phyloP scores from a whole-genome alignment of 2,113 vertebrate species.

The Cyanocitta stelleri region DNA sequence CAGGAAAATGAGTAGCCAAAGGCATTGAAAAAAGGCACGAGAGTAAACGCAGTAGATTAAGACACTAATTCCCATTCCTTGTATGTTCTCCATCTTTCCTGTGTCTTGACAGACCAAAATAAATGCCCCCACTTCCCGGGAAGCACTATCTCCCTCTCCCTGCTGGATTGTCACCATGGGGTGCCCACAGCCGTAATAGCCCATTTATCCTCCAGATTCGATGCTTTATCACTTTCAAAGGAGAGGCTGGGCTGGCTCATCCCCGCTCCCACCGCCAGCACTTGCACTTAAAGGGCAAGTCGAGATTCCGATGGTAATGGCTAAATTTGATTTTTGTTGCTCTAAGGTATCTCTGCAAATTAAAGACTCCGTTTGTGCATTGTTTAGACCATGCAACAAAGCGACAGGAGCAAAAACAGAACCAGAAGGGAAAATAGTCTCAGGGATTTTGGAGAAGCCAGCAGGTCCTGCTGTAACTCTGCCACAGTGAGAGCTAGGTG shows the following conservation, averaged over 20 bases:
- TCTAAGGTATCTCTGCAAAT: not conserved
- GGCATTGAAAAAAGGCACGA: not conserved
- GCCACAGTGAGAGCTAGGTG: not conserved
- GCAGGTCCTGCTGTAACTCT: not conserved
- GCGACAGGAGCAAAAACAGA: not conserved
- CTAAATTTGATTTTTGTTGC: not conserved
- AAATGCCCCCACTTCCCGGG: not conserved
- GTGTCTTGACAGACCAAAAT: constrained; percentile 1
- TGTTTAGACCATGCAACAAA: not conserved
- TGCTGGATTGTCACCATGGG: not conserved
- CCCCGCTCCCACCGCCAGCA: not conserved
- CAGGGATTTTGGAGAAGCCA: not conserved
- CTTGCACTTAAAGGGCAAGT: not conserved
- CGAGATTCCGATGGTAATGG: not conserved
- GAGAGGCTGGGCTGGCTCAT: not conserved
- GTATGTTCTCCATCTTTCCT: not conserved
- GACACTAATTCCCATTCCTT: not conserved
- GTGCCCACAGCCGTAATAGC: not conserved
- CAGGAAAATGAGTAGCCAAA: constrained; percentile 5
- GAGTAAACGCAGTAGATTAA: not conserved
- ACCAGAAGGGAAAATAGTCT: not conserved
- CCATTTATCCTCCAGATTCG: not conserved
- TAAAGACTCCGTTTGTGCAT: not conserved
- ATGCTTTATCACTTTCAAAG: not conserved
- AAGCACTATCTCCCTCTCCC: not conserved